Conservation (phyloP, 1,140 invertebrate species). For the Drosophila ercepeae region DNA sequence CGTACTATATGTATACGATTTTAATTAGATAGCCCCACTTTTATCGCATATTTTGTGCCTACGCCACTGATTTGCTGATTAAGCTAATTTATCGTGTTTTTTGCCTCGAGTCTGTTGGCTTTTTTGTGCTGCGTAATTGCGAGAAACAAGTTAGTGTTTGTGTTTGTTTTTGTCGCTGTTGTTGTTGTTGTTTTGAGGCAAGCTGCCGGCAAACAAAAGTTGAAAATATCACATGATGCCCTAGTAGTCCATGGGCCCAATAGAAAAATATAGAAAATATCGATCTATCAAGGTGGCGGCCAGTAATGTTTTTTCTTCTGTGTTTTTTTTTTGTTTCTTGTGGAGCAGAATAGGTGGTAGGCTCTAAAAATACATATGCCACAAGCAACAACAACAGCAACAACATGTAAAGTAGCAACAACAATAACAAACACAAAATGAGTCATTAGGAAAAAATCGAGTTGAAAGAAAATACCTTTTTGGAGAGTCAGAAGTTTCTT, state of each 20-base stretch:
- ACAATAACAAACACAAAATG: not conserved
- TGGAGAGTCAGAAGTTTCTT: not conserved
- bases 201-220: constrained; percentile 13
- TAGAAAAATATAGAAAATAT: constrained; percentile 26
- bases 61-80: constrained; percentile 17
- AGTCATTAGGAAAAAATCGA: not conserved
- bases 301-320: constrained; percentile 17
- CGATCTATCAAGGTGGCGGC: constrained; percentile 57
- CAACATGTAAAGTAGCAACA: not conserved
- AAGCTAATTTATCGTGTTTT: constrained; percentile 43
- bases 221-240: constrained; percentile 39
- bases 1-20: not conserved
- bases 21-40: not conserved
- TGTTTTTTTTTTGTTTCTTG: not conserved
- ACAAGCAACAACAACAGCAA: constrained; percentile 19
- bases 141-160: constrained; percentile 25
- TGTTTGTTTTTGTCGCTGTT: constrained; percentile 16
- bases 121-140: constrained; percentile 41
- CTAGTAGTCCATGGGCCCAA: constrained; percentile 4
- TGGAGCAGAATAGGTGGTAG: constrained; percentile 5
- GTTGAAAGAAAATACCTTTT: not conserved
- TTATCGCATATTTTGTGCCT: not conserved
- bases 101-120: not conserved
- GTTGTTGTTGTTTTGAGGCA: constrained; percentile 14
- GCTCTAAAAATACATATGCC: constrained; percentile 63